Percentiles rank a stretch among this genome's conserved stretches.
Evolutionary conservation across 2,113 vertebrate genomes (phyloP).

Genomic region (Verasper variegatus): DNA sequence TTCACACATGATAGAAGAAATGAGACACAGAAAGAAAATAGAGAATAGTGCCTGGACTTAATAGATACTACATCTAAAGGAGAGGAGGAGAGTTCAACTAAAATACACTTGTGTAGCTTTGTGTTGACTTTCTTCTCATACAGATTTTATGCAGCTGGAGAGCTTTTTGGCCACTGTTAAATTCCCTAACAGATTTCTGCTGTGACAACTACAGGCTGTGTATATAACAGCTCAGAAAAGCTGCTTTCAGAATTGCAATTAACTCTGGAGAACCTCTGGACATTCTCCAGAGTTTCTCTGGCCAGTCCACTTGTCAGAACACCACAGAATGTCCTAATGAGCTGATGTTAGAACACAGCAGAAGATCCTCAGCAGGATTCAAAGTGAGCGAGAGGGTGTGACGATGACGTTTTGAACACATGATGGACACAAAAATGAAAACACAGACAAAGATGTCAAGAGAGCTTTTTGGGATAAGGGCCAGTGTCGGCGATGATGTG

Average conservation of each 20-base stretch:
- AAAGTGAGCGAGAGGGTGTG: too few relatives aligned
- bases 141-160: constrained; percentile 17
- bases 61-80: not conserved
- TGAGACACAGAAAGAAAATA: not conserved
- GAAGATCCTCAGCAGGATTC: too few relatives aligned
- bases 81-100: not conserved
- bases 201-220: constrained; percentile 10
- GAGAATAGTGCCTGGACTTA: constrained; percentile 1
- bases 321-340: too few relatives aligned
- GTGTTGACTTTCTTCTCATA: not conserved
- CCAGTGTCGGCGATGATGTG: too few relatives aligned
- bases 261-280: too few relatives aligned
- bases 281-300: not conserved
- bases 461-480: too few relatives aligned
- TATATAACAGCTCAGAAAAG: constrained; percentile 17
- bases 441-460: too few relatives aligned
- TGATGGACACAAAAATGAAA: too few relatives aligned
- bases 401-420: too few relatives aligned
- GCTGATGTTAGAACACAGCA: too few relatives aligned
- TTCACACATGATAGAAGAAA: not conserved
- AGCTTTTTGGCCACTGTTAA: constrained; percentile 2
- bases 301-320: too few relatives aligned
- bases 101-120: not conserved
- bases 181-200: constrained; percentile 34
- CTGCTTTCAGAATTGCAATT: too few relatives aligned